phyloP scores from a whole-genome alignment of 2,888 invertebrate genomes.

The Cynaeus angustus region DNA sequence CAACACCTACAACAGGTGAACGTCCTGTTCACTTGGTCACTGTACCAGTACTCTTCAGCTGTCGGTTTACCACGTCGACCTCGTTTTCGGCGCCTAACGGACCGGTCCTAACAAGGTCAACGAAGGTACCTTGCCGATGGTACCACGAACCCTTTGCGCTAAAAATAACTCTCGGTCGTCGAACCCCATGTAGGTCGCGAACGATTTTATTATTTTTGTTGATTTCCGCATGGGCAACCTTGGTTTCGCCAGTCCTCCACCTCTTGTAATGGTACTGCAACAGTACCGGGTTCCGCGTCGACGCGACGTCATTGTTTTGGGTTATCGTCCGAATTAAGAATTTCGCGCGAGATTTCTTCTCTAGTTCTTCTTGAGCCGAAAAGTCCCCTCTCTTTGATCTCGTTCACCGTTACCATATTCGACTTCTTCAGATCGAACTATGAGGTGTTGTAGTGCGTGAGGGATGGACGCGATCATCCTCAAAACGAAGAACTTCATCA shows the following conservation, averaged over 20 bases:
- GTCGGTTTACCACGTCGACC: conserved; percentile 49
- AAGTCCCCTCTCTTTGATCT: conserved; percentile 50
- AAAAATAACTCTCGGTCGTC: conserved; percentile 40
- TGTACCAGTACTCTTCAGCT: conserved; percentile 55
- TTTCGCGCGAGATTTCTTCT: conserved; percentile 50
- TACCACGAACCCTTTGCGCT: conserved; percentile 32
- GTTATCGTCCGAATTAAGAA: conserved; percentile 9
- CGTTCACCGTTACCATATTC: conserved; percentile 58
- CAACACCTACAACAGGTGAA: conserved; percentile 60
- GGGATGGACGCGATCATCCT: conserved; percentile 62
- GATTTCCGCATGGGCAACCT: conserved; percentile 60
- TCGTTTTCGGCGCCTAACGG: conserved; percentile 57
- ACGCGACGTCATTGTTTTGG: not conserved
- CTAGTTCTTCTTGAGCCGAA: conserved; percentile 57
- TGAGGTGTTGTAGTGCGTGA: conserved; percentile 37
- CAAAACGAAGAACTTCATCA: conserved; percentile 65
- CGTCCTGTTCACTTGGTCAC: conserved; percentile 62
- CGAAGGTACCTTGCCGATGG: conserved; percentile 52
- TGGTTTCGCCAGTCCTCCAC: conserved; percentile 46
- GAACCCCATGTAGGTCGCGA: conserved; percentile 52
- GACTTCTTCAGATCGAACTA: conserved; percentile 39
- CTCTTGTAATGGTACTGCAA: conserved; percentile 43
- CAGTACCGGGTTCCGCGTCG: conserved; percentile 50
- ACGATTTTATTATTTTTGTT: conserved; percentile 57
- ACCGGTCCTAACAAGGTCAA: conserved; percentile 58